Percentiles rank a stretch among this genome's conserved stretches.
These are phyloP conservation scores for Clupea harengus DNA, from an alignment of 2,113 vertebrate species.

Conservation along the genomic window DNA sequence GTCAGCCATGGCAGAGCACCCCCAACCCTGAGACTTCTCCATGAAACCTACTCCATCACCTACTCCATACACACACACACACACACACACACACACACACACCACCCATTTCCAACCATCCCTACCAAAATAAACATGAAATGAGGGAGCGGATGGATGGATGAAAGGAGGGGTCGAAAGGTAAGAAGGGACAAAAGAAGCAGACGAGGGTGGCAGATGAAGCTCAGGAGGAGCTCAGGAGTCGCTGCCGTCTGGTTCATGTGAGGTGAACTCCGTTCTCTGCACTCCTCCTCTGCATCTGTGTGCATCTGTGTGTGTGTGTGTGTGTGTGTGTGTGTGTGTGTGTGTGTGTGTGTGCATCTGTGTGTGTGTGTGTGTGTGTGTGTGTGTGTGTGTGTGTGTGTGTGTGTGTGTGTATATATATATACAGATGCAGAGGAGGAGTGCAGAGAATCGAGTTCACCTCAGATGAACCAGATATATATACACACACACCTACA, in stretches of 20 bases:
- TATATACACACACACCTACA: too few relatives aligned
- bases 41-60: background rate
- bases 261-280: background rate
- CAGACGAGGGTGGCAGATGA: background rate
- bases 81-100: too few relatives aligned
- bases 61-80: conserved; percentile 20
- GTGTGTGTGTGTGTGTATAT: too few relatives aligned
- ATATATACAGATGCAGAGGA: too few relatives aligned
- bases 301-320: background rate
- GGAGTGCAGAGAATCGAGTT: background rate
- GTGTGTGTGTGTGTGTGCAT: too few relatives aligned
- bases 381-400: too few relatives aligned
- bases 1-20: too few relatives aligned
- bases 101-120: too few relatives aligned
- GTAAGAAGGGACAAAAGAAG: background rate
- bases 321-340: conserved; percentile 4
- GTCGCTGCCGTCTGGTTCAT: background rate
- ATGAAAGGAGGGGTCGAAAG: background rate
- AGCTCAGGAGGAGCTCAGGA: background rate
- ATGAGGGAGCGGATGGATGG: background rate
- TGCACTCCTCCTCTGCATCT: too few relatives aligned
- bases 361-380: background rate
- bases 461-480: background rate
- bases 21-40: too few relatives aligned
- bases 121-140: background rate